Conservation (phyloP, 2,888 invertebrate genomes). For the Anorthoa munda region DNA sequence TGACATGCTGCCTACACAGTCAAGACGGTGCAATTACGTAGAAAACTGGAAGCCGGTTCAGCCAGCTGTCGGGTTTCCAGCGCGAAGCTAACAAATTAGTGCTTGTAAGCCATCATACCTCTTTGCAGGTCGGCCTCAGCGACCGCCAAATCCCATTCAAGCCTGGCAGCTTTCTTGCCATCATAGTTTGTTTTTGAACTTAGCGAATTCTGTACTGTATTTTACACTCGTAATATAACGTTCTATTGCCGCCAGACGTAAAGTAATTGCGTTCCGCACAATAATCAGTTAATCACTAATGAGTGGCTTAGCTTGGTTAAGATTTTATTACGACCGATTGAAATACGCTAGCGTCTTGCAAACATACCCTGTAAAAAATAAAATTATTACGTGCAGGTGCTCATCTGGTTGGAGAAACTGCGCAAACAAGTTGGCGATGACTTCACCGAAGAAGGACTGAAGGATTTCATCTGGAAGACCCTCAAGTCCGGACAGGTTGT, state of each 20-base stretch:
- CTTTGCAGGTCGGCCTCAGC: neutral
- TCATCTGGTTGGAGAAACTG: slow-evolving; percentile 98
- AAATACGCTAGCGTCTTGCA: neutral
- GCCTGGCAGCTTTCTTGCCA: neutral
- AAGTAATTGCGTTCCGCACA: too few species aligned
- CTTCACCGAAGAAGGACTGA: slow-evolving; percentile 97
- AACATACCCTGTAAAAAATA: neutral
- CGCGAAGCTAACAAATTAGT: neutral
- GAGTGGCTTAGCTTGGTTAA: neutral
- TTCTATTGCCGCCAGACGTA: neutral
- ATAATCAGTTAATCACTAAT: neutral
- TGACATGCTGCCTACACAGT: neutral
- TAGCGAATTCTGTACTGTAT: neutral
- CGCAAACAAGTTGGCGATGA: slow-evolving; percentile 96
- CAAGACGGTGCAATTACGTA: neutral
- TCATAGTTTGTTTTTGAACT: neutral
- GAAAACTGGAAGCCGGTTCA: neutral
- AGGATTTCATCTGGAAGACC: slow-evolving; percentile 99
- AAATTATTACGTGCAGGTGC: slow-evolving; percentile 89
- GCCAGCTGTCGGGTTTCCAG: too few species aligned
- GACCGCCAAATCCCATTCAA: neutral
- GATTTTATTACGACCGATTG: neutral
- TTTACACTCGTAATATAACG: neutral
- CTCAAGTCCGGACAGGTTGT: slow-evolving; percentile 99
- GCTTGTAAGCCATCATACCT: neutral